Evolutionary conservation across 2,888 invertebrate species (phyloP).

Genomic region (Eutolmus rufibarbis): DNA sequence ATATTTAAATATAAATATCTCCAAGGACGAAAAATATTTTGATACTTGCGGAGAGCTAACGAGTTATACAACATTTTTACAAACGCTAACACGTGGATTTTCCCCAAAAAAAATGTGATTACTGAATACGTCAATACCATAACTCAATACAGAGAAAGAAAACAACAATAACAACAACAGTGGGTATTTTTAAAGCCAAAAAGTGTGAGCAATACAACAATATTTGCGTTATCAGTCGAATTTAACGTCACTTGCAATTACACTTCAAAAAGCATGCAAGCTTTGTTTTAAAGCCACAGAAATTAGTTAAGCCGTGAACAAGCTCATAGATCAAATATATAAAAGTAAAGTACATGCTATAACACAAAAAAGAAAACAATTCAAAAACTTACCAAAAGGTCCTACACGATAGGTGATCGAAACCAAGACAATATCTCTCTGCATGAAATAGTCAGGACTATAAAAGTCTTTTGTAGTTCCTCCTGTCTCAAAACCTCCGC

Average conservation of each 20-base stretch:
- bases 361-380: neutral
- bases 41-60: neutral
- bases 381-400: slow-evolving; percentile 56
- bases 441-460: slow-evolving; percentile 64
- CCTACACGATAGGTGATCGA: slow-evolving; percentile 65
- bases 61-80: no score
- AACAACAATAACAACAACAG: neutral
- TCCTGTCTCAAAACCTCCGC: slow-evolving; percentile 64
- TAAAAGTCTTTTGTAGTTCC: slow-evolving; percentile 61
- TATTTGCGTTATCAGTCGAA: neutral
- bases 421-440: slow-evolving; percentile 64
- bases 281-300: neutral
- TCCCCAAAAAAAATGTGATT: no score
- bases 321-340: neutral
- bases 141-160: neutral
- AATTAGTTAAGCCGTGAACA: neutral
- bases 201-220: neutral
- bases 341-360: neutral
- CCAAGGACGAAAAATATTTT: no score
- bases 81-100: no score
- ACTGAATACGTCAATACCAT: neutral
- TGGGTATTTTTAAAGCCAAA: no score
- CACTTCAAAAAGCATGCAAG: neutral
- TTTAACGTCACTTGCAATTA: neutral
- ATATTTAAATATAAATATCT: no score